These are phyloP conservation scores for Aphidius gifuensis DNA, from an alignment of 1,140 invertebrate species.

Conservation along the genomic window DNA sequence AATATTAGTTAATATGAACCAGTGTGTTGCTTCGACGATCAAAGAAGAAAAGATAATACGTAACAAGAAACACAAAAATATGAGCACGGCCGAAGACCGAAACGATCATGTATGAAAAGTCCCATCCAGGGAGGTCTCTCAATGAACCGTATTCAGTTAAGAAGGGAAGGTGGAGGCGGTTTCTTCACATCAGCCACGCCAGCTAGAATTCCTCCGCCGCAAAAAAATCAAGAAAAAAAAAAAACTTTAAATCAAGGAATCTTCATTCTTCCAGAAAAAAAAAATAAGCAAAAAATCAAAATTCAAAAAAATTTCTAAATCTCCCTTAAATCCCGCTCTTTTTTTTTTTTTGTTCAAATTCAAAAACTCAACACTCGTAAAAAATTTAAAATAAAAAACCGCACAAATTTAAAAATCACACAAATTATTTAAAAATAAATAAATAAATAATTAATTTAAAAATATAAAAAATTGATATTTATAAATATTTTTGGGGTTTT, in stretches of 20 bases:
- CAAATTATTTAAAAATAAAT: no score
- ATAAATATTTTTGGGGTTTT: background rate
- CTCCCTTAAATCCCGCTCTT: no score
- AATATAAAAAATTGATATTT: background rate
- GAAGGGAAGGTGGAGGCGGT: constrained; percentile 44
- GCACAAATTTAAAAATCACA: no score
- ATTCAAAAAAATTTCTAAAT: background rate
- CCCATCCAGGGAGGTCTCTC: constrained; percentile 52
- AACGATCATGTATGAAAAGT: constrained; percentile 41
- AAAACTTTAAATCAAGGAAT: background rate
- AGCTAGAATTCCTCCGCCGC: constrained; percentile 50
- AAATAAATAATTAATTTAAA: no score
- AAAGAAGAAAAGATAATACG: constrained; percentile 41
- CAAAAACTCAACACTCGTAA: no score
- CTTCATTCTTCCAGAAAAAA: background rate
- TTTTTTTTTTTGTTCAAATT: no score
- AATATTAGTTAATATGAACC: no score
- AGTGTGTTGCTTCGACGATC: background rate
- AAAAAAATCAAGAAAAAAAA: constrained; percentile 26
- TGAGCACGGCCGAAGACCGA: constrained; percentile 34
- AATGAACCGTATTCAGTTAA: constrained; percentile 37
- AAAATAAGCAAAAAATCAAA: background rate
- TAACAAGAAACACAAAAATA: constrained; percentile 40
- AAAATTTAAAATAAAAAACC: no score
- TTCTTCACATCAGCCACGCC: constrained; percentile 37